phyloP scores from a whole-genome alignment of 2,797 vertebrate genomes.

The Ceyx erithaca region DNA sequence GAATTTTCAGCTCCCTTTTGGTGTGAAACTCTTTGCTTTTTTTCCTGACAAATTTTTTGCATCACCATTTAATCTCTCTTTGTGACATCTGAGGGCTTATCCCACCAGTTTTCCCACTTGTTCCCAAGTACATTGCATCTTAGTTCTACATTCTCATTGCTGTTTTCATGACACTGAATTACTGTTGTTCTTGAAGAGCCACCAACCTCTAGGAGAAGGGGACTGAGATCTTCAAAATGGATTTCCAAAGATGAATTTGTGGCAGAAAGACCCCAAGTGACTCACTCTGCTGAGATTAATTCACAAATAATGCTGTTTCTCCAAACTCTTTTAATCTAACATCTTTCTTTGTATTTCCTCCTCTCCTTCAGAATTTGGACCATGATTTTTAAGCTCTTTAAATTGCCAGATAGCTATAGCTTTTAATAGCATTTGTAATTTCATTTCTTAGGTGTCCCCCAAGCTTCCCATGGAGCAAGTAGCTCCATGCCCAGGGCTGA shows the following conservation, averaged over 20 bases:
- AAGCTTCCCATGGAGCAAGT: rapidly evolving
- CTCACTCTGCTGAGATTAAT: not conserved
- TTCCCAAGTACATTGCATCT: not conserved
- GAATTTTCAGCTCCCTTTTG: not conserved
- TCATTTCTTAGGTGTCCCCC: not conserved
- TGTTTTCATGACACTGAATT: not conserved
- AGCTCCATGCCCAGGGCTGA: not conserved
- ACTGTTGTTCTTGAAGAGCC: not conserved
- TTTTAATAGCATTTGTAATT: not conserved
- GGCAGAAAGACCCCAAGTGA: not conserved
- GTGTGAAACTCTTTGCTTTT: not conserved
- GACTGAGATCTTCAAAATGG: not conserved
- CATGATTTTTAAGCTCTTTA: not conserved
- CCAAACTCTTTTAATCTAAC: not conserved
- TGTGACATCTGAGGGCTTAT: not conserved
- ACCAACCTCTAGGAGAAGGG: not conserved
- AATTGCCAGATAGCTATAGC: not conserved
- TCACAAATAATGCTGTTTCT: not conserved
- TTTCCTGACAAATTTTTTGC: not conserved
- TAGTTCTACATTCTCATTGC: not conserved
- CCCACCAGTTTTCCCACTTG: not conserved
- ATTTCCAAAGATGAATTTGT: not conserved
- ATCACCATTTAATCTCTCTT: not conserved
- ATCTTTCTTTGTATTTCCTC: not conserved
- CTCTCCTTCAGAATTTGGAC: not conserved